Percentiles rank a stretch among this genome's conserved stretches.
Evolutionary conservation across 1,140 invertebrate species (phyloP).

Genomic region (Hylaeus anthracinus): DNA sequence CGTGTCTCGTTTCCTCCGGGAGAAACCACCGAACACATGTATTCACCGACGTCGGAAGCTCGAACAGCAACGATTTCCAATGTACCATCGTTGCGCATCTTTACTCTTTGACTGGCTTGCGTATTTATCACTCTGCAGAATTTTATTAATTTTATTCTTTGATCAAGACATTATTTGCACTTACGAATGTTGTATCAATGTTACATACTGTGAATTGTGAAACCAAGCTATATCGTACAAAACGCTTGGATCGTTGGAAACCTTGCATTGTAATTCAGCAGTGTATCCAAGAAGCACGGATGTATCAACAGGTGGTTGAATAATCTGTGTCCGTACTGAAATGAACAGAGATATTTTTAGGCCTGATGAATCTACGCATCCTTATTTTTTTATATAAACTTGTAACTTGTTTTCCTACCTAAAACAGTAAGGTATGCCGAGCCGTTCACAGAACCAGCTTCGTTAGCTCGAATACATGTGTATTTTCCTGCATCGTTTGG

Average conservation of each 20-base stretch:
- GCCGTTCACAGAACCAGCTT: conserved; percentile 91
- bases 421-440: conserved; percentile 91
- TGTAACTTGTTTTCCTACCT: conserved; percentile 81
- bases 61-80: conserved; percentile 90
- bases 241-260: conserved; percentile 95
- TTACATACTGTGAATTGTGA: conserved; percentile 89
- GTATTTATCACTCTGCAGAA: conserved; percentile 84
- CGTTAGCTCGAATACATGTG: conserved; percentile 93
- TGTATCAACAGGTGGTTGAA: conserved; percentile 94
- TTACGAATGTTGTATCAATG: neutral
- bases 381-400: too few species aligned
- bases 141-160: neutral
- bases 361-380: neutral
- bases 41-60: conserved; percentile 90
- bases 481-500: conserved; percentile 93
- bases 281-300: conserved; percentile 94
- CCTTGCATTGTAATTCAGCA: conserved; percentile 94
- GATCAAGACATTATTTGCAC: neutral
- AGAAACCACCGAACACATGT: conserved; percentile 91
- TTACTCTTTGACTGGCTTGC: conserved; percentile 85
- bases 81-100: conserved; percentile 88
- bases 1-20: conserved; percentile 95
- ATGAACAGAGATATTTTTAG: neutral
- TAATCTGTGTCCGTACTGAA: conserved; percentile 94
- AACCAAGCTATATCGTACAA: conserved; percentile 95